Percentiles rank a stretch among this genome's conserved stretches.
These are phyloP conservation scores for Rallus crepitans DNA, from an alignment of 2,797 vertebrate genomes.

Conservation along the genomic window DNA sequence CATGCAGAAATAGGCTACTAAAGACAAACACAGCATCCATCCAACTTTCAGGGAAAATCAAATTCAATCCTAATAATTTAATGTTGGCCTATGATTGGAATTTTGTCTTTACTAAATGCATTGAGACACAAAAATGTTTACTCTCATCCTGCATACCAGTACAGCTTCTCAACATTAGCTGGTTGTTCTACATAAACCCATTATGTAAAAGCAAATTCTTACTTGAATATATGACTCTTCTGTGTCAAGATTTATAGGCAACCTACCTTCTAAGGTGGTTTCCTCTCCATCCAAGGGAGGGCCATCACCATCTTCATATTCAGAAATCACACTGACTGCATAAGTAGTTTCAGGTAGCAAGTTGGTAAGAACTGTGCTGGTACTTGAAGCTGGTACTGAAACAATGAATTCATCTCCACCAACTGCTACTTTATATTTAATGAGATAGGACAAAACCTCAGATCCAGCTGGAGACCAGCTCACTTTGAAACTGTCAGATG, in stretches of 20 bases:
- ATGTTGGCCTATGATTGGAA: neutral
- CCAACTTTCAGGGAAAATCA: neutral
- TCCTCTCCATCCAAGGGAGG: constrained; percentile 85
- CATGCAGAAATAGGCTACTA: neutral
- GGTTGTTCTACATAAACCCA: neutral
- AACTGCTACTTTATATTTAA: constrained; percentile 85
- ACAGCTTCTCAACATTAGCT: neutral
- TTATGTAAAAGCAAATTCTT: neutral
- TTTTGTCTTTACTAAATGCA: neutral
- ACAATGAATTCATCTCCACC: constrained; percentile 85
- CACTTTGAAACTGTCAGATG: constrained; percentile 87
- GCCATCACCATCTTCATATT: constrained; percentile 90
- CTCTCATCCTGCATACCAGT: neutral
- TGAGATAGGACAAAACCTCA: constrained; percentile 84
- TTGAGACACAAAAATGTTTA: neutral
- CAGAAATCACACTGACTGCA: constrained; percentile 87
- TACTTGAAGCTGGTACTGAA: constrained; percentile 85
- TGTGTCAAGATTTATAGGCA: neutral
- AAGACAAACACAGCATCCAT: neutral
- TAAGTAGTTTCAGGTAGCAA: constrained; percentile 92
- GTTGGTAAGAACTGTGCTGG: constrained; percentile 83
- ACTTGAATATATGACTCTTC: neutral
- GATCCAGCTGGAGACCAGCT: constrained; percentile 86
- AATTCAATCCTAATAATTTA: neutral
- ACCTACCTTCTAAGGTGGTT: constrained; percentile 89